Evolutionary conservation across 2,888 invertebrate genomes (phyloP).

Genomic region (Leucophora obtusa): DNA sequence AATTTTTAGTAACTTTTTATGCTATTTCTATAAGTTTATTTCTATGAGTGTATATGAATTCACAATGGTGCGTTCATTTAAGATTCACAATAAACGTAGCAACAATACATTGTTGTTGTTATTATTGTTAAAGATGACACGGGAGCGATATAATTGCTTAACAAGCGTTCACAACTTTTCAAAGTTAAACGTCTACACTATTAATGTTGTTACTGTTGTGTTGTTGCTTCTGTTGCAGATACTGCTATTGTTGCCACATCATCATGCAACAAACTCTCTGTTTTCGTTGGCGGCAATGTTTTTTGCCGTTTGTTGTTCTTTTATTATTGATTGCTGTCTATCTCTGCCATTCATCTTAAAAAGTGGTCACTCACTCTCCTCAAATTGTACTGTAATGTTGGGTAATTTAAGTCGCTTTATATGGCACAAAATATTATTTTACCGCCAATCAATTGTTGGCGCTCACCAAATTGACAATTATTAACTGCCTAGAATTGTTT

Average conservation of each 20-base stretch:
- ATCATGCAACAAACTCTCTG: constrained; percentile 13
- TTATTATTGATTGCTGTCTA: constrained; percentile 57
- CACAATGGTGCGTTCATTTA: not conserved
- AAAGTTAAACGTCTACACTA: constrained; percentile 45
- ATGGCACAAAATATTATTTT: constrained; percentile 64
- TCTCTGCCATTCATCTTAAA: constrained; percentile 58
- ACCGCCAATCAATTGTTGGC: constrained; percentile 65
- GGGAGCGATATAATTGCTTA: constrained; percentile 69
- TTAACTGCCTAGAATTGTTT: constrained; percentile 60
- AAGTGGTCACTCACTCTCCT: constrained; percentile 56
- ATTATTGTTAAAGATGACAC: constrained; percentile 65
- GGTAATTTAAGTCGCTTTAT: constrained; percentile 67
- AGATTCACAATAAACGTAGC: not conserved
- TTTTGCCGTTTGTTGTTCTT: constrained; percentile 18
- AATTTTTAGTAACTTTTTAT: too few relatives aligned
- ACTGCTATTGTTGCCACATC: constrained; percentile 20
- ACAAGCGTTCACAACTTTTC: constrained; percentile 68
- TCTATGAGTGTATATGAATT: not conserved
- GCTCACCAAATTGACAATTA: constrained; percentile 65
- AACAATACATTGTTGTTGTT: constrained; percentile 10
- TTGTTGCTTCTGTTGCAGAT: not conserved
- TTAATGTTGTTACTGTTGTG: constrained; percentile 25
- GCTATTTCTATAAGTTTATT: too few relatives aligned
- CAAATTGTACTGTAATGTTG: constrained; percentile 60
- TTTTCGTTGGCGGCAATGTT: constrained; percentile 59